Conservation (phyloP, 2,888 invertebrate species). For the Crepidodera aurea region DNA sequence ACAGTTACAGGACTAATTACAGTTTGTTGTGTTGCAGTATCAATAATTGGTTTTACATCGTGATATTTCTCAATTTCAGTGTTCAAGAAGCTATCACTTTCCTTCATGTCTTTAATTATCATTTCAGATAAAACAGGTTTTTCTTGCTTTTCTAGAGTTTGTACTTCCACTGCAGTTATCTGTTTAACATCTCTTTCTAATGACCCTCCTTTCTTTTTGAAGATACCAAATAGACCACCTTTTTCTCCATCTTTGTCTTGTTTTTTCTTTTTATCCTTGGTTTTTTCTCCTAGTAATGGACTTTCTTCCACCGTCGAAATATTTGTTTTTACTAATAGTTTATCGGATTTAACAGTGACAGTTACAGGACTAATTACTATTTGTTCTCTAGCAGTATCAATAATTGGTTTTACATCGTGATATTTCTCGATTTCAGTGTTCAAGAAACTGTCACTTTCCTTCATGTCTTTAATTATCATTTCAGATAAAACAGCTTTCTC, state of each 20-base stretch:
- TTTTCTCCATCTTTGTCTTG: slow-evolving; percentile 22
- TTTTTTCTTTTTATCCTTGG: not conserved
- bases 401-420: slow-evolving; percentile 39
- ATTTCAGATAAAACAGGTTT: slow-evolving; percentile 34
- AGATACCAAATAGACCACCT: slow-evolving; percentile 23
- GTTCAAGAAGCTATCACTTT: slow-evolving; percentile 41
- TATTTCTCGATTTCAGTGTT: slow-evolving; percentile 38
- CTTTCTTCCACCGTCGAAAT: slow-evolving; percentile 5
- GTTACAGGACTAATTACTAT: not conserved
- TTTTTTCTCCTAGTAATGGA: slow-evolving; percentile 29
- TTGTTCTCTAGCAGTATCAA: not conserved
- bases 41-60: slow-evolving; percentile 31
- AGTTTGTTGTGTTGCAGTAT: not conserved
- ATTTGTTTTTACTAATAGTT: no score
- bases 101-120: slow-evolving; percentile 35
- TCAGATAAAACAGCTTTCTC: slow-evolving; percentile 33
- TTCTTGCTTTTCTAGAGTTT: not conserved
- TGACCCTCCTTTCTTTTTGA: slow-evolving; percentile 24
- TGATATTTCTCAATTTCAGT: slow-evolving; percentile 40
- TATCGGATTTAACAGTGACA: no score
- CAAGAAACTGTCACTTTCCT: slow-evolving; percentile 41
- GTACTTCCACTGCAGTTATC: not conserved
- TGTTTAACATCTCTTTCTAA: slow-evolving; percentile 20
- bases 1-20: slow-evolving; percentile 18
- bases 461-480: slow-evolving; percentile 34